Evolutionary conservation across 2,797 vertebrate species (phyloP).

Genomic region (Channallabes apus): DNA sequence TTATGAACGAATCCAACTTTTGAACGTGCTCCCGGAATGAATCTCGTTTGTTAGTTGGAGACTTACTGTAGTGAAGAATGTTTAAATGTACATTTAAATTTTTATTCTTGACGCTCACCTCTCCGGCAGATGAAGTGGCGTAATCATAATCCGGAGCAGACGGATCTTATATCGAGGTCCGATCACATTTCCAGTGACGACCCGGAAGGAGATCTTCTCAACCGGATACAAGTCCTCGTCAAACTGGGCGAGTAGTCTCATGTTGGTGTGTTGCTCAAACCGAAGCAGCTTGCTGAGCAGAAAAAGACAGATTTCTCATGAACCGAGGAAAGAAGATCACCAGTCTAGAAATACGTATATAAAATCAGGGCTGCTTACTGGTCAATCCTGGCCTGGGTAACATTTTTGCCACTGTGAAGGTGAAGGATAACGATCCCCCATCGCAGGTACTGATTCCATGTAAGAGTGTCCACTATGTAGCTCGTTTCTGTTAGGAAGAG

Average conservation of each 20-base stretch:
- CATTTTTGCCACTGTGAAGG: conserved; percentile 69
- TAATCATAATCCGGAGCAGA: conserved; percentile 70
- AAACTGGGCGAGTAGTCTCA: conserved; percentile 76
- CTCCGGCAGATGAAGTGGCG: conserved; percentile 67
- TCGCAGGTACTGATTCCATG: conserved; percentile 80
- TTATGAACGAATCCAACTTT: too few relatives aligned
- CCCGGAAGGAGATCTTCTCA: conserved; percentile 76
- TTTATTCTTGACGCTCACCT: conserved; percentile 59
- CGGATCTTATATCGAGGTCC: conserved; percentile 78
- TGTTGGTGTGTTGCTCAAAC: conserved; percentile 78
- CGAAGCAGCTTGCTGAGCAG: conserved; percentile 67
- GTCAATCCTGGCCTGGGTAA: conserved; percentile 71
- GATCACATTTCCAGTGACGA: conserved; percentile 76
- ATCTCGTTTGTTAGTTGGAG: too few relatives aligned
- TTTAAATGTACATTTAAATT: too few relatives aligned
- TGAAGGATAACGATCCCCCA: conserved; percentile 76
- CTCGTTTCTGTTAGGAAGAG: conserved; percentile 65
- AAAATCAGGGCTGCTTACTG: conserved; percentile 66
- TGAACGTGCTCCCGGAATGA: too few relatives aligned
- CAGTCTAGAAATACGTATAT: not conserved
- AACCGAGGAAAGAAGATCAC: not conserved
- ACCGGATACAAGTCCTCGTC: conserved; percentile 72
- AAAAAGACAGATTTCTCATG: not conserved
- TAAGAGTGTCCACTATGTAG: conserved; percentile 79
- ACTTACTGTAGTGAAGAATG: too few relatives aligned